A percentile compares a stretch with the other conserved stretches of the same genome.
Evolutionary conservation across 2,113 vertebrate genomes (phyloP).

Genomic region (Neolamprologus cancellatus): DNA sequence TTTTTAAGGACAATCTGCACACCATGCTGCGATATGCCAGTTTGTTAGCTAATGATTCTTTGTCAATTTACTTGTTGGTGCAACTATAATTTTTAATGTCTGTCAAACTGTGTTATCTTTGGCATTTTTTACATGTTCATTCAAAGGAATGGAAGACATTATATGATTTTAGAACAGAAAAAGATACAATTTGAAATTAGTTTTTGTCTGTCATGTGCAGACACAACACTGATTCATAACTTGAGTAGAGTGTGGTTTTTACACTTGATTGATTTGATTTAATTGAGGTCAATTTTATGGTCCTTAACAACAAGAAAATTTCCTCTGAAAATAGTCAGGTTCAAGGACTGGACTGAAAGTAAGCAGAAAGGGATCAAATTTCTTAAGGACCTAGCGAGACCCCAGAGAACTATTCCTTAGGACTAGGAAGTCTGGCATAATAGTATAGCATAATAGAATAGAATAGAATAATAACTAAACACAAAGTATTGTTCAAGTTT

Average conservation of each 20-base stretch:
- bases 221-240: background rate
- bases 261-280: background rate
- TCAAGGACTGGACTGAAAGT: background rate
- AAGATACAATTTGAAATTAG: background rate
- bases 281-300: background rate
- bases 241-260: background rate
- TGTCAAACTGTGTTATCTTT: background rate
- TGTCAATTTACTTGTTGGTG: background rate
- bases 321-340: background rate
- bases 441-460: background rate
- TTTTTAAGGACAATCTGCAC: background rate
- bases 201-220: background rate
- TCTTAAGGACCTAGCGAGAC: background rate
- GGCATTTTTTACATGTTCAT: background rate
- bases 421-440: background rate
- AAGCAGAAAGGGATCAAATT: background rate
- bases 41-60: background rate
- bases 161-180: background rate
- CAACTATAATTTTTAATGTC: background rate
- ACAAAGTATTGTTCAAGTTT: background rate
- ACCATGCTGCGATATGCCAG: background rate
- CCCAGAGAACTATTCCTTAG: background rate
- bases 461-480: background rate
- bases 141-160: background rate
- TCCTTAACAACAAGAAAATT: background rate